phyloP scores from a whole-genome alignment of 2,797 vertebrate genomes.

The Siniperca scherzeri region DNA sequence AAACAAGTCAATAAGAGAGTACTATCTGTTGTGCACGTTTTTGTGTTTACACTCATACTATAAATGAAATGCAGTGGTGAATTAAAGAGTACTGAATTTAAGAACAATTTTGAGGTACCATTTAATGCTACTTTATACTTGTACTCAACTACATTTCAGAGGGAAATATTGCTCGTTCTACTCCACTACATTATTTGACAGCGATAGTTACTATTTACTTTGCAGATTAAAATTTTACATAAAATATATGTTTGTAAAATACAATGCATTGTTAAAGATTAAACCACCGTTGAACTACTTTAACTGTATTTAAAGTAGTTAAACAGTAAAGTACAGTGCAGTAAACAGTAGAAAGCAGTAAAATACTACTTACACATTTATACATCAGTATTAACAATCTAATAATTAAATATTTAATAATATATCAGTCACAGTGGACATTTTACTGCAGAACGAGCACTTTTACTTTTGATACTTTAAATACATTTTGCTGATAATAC shows the following conservation, averaged over 20 bases:
- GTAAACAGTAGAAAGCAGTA: no score
- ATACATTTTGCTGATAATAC: background rate
- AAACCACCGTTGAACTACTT: background rate
- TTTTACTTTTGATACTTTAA: background rate
- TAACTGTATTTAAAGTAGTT: background rate
- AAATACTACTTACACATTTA: background rate
- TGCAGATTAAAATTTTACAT: background rate
- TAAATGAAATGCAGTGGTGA: background rate
- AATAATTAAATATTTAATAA: background rate
- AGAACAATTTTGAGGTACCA: background rate
- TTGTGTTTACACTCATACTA: background rate
- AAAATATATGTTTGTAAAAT: background rate
- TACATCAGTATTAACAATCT: background rate
- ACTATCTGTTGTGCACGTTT: background rate
- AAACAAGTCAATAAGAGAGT: slow-evolving; percentile 22
- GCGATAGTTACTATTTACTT: background rate
- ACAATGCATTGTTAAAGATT: background rate
- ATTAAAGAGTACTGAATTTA: no score
- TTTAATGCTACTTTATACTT: background rate
- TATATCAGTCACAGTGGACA: no score
- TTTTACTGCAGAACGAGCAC: background rate
- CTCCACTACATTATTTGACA: background rate
- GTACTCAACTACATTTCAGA: background rate
- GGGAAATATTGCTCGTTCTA: slow-evolving; percentile 8
- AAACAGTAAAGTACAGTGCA: no score